Base-by-base conservation (phyloP, 2,888 invertebrate species). In the Drosophila austrosaltans region DNA sequence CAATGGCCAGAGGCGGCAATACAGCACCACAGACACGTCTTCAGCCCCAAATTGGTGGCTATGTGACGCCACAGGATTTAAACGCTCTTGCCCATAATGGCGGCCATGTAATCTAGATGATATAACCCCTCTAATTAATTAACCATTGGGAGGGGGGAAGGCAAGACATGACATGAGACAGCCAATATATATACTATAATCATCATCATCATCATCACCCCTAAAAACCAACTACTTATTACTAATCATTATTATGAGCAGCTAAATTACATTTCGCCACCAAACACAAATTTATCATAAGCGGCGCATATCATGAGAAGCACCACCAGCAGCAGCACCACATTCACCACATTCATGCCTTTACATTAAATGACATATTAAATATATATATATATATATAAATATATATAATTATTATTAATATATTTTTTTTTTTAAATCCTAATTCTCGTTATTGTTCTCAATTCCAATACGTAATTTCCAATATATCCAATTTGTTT, bases 1-100 rank as follows among this genome's bases (percentile, higher is more conserved):
- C 54, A 22, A 36, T 53, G 54, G 59, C 61, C 2, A 36, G 30
- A 30, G 61, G 48, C 22, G 61, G 48, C 22, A 56, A 42, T 28
- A 56, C 54, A n/a, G 42, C 58, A 25, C 12, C 28, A 42, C 20
- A 44, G 54, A 53, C 66, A 30, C 39, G 65, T 20, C 63, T 68
- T 16, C 79, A 69, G 66, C 76, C 82, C 12, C 73, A 72, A 1
- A 87, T 91, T 53, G 85, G 82, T 3, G 90, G 90, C 39, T 91
- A 91, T 76, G 90, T 91, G 53, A 91, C 91, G 57, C 90, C 89
- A 30, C 88, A 88, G 54, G 90, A 91, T 61, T 75, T 91, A 25
- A 91, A 83, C 56, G 81, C 84, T 39, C 78, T 90, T 67, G 90
- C 86, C 10, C 90, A 90, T 58, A 89, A 89, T 61, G 80, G 89